Base-by-base conservation (phyloP, 2,888 invertebrate species). In the Diachrysia chrysitis region DNA sequence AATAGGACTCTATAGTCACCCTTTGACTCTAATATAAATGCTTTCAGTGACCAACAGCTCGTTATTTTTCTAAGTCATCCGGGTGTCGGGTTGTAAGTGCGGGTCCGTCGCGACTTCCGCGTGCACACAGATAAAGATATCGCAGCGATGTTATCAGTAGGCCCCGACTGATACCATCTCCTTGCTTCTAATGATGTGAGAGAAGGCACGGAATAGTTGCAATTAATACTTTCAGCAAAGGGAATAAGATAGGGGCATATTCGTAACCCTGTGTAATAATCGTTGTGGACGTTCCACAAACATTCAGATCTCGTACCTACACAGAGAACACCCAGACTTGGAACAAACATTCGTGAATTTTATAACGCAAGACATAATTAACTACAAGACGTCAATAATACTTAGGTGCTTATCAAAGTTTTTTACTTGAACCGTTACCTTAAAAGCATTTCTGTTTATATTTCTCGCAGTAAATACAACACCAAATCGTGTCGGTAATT, bases 391-490 rank as follows among this genome's bases (percentile, higher is more conserved):
- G 37, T 37, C 42, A 42, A 4, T 42, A 6, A 16, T 6, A 42
- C 42, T 42, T n/a, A 16, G 42, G 42, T n/a, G 5, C 42, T 42
- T n/a, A 42, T n/a, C n/a, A 42, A 42, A n/a, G 16, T n/a, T 42
- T n/a, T 42, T 42, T n/a, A 42, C 16, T 2, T 42, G n/a, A 5
- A 42, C 42, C 42, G 42, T 42, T 42, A n/a, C 7, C n/a, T 5
- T 42, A 42, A 42, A 42, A 42, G 42, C 42, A 42, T 42, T 42
- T 42, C n/a, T 42, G n/a, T 37, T 42, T 42, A 42, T 42, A 7
- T 42, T 42, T 1, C 6, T n/a, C 7, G n/a, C n/a, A n/a, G n/a
- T n/a, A 6, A 42, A n/a, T 42, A n/a, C 4, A 42, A 42, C 42
- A n/a, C 14, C 9, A 42, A 42, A 42, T 42, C 42, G 42, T 42